Base-by-base conservation (phyloP, 2,888 invertebrate species). In the Thecocarcelia acutangulata region DNA sequence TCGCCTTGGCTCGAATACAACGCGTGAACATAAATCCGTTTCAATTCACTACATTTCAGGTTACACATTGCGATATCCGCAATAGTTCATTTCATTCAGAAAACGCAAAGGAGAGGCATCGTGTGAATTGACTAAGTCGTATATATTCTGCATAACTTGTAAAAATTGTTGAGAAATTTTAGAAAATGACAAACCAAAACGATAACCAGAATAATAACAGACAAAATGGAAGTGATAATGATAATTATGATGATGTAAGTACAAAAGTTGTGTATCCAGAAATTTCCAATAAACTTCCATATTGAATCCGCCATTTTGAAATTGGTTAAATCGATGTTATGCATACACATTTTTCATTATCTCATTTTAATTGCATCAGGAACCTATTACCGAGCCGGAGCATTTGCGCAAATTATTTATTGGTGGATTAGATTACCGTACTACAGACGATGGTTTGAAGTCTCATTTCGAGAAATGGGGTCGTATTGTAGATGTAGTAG, bases 401-500 rank as follows among this genome's bases (percentile, higher is more conserved):
- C 95, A 96, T 88, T 93, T 96, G 85, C 92, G 97, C 54, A 98
- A 98, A 89, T 91, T 98, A 58, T 98, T 98, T 88, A 98, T 98
- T 88, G 98, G 98, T 15, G 98, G 98, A 6, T 91, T 98, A 73
- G 97, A 98, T 89, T 98, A 97, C 89, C 94, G 97, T 84, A 98
- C 98, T 12, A 96, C 96, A 13, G 98, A 98, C 88, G 95, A 97
- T 58, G 96, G 97, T 1, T 90, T 98, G 8, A 97, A 97, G 88
- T 94, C 94, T 80, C 97, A 98, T 91, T 99, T 98, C 89, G 97
- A 97, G 88, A 95, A 98, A 93, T 99, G 97, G 96, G 98, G 98
- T 28, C 97, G 97, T 87, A 96, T 98, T 85, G 97, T 97, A 0
- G 98, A 98, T 90, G 97, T 97, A 3, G 97, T 98, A 2, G 98